Base-by-base conservation (phyloP, 2,113 vertebrate species). In the Stegastes partitus region DNA sequence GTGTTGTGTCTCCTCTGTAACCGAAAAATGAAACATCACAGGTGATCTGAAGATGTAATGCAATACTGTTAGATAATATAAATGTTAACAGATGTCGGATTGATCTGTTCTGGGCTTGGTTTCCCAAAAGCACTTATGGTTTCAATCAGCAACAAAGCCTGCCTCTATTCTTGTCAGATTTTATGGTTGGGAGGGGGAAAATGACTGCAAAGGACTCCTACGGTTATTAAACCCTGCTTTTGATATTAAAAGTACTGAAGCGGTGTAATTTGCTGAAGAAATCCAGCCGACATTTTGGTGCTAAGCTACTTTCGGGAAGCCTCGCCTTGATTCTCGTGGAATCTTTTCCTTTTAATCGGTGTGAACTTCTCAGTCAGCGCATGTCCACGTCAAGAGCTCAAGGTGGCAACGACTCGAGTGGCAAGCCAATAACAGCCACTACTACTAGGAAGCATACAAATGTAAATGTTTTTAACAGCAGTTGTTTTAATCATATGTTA, bases 391-490 rank as follows among this genome's bases (percentile, higher is more conserved):
- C 3, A 8, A 6, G 44, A 73, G 19, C 25, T 65, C 57, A 3
- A 22, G 31, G 25, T 72, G 65, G 65, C 51, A 31, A 47, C 21
- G 51, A 53, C 21, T 76, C 0, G 0, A 67, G 77, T 67, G 79
- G 73, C 64, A 56, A 61, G 64, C 74, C 63, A 58, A 44, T 54
- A 68, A 79, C 21, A 51, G 86, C 76, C 58, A 81, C 84, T 45
- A 56, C 74, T 61, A 44, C 44, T 16, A 51, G 61, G 66, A 76
- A 51, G 67, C 42, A 42, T 61, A 39, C 68, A 80, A 68, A 51
- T 89, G 81, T 82, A 71, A 72, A 64, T 88, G 83, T 85, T 74
- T 81, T 73, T 82, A 84, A 86, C 68, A 58, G 39, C 23, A 71
- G 68, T 25, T 77, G 69, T 84, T 81, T 85, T 84, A 88, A 80